Evolutionary conservation across 2,113 vertebrate species (phyloP), one percentile per base, ranked within the genome.

Genomic region (Oreotragus oreotragus): DNA sequence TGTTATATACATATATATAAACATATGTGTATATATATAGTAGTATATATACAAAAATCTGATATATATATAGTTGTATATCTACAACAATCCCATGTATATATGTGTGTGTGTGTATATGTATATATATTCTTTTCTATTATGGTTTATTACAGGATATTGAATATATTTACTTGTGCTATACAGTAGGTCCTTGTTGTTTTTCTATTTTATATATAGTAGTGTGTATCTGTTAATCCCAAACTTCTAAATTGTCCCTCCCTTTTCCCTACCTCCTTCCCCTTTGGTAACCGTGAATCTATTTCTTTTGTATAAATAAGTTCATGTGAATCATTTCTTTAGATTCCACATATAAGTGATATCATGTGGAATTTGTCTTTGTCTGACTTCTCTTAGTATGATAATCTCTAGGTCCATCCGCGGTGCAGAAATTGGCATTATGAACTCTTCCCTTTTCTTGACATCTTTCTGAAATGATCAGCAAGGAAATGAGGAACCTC

Each of bases 391-490:
- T 13, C 47, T n/a, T n/a, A 51, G 79, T 81, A 23, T 51, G 19
- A 53, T n/a, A 7, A 23, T 7, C 79, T 81, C 30, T 53, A 53
- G 49, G 19, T 13, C 47, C 49, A 51, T 14, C 79, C 79, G 23
- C 0, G 3, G 19, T 53, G 79, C 11, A n/a, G 3, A 47, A 53
- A 4, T 53, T 53, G 79, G 30, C 79, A 81, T 53, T n/a, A 27
- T n/a, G 55, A 84, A 57, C 36, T 7, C 25, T 89, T n/a, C 47
- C 3, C 49, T 73, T 90, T 77, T 88, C 66, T 33, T 58, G 14
- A 14, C 86, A 36, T 21, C 55, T 91, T 97, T 95, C n/a, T 73
- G 14, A 33, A 80, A 83, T 90, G 84, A 62, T 60, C 58, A 23
- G 39, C 36, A 57, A 91, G 17, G 53, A 88, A 21, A 64, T 66